Conservation (phyloP, 2,888 invertebrate species). For the Sylvicola cinctus region DNA sequence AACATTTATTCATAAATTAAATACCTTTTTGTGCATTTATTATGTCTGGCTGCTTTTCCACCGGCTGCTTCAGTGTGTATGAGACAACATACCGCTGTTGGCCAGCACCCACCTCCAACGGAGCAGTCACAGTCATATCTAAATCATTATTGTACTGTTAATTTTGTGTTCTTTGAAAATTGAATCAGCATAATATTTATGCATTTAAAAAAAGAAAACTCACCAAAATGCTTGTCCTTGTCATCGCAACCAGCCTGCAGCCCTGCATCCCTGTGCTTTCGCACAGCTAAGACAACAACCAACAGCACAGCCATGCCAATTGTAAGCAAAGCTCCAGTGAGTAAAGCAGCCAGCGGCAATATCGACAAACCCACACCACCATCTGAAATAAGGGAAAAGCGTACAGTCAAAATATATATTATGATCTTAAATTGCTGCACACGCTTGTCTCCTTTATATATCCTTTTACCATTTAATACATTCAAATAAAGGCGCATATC, state of each 20-base stretch:
- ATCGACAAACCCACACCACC: constrained; percentile 47
- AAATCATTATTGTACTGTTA: constrained; percentile 7
- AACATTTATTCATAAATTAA: constrained; percentile 1
- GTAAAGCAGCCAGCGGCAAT: constrained; percentile 46
- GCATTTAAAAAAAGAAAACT: constrained; percentile 5
- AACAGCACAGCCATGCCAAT: constrained; percentile 40
- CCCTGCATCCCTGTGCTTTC: constrained; percentile 34
- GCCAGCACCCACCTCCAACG: constrained; percentile 57
- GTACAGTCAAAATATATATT: no score
- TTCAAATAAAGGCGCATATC: no score
- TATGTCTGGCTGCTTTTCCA: constrained; percentile 55
- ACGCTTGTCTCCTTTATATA: no score
- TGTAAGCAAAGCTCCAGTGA: constrained; percentile 43
- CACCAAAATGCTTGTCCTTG: constrained; percentile 27
- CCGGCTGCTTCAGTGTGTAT: constrained; percentile 55
- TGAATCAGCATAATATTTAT: not conserved
- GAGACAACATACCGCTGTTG: constrained; percentile 71
- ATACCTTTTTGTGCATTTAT: constrained; percentile 56
- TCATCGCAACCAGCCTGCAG: constrained; percentile 29
- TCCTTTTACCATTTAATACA: no score
- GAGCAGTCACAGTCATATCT: constrained; percentile 30
- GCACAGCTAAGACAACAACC: constrained; percentile 40
- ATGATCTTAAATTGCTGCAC: no score
- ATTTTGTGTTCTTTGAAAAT: not conserved
- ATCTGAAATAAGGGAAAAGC: constrained; percentile 28